Conservation (phyloP, 2,113 vertebrate species). For the Aegotheles bennettii region DNA sequence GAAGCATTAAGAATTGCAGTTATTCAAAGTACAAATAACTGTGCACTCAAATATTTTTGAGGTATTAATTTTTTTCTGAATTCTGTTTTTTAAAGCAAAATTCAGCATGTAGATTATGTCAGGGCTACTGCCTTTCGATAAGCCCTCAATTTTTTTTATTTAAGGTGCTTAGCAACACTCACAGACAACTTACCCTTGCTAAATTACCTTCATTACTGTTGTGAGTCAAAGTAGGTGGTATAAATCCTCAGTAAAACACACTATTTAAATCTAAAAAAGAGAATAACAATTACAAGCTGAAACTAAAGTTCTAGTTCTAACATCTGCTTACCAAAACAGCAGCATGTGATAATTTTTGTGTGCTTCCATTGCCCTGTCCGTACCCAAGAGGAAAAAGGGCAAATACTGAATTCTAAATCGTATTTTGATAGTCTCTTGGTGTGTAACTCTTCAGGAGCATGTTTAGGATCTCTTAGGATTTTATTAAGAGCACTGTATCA, state of each 20-base stretch:
- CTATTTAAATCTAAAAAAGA: neutral
- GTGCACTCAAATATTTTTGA: neutral
- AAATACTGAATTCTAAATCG: neutral
- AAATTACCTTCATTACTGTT: neutral
- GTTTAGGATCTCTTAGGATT: neutral
- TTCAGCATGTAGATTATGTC: neutral
- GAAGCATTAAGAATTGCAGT: neutral
- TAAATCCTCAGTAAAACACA: neutral
- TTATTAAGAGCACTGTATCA: neutral
- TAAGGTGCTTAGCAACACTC: accelerated
- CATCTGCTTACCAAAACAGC: neutral
- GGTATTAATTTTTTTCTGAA: neutral
- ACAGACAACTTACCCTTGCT: neutral
- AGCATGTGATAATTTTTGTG: accelerated
- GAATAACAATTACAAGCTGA: neutral
- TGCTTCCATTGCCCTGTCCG: neutral
- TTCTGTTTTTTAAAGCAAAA: neutral
- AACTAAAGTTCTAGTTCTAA: neutral
- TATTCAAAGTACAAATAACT: neutral
- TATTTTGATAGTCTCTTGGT: neutral
- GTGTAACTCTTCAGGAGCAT: neutral
- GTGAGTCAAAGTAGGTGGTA: neutral
- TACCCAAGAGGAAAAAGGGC: neutral
- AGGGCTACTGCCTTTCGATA: neutral
- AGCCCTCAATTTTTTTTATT: neutral